Evolutionary conservation across 2,797 vertebrate genomes (phyloP).

Genomic region (Prionace glauca): DNA sequence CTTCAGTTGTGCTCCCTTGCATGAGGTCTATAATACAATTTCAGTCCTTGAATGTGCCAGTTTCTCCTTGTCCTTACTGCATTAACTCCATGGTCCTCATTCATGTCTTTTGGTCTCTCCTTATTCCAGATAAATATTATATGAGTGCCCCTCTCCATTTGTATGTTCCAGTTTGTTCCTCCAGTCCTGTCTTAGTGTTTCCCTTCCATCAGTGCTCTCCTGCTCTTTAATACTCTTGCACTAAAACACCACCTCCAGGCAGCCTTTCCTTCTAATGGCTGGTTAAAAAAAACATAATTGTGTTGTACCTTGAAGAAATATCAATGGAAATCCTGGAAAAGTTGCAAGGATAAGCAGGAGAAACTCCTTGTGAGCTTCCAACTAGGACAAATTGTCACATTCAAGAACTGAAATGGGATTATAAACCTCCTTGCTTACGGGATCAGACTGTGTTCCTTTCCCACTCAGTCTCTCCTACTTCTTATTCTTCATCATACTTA

Average conservation of each 20-base stretch:
- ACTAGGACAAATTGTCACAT: background rate
- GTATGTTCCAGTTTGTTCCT: no score
- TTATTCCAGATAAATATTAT: background rate
- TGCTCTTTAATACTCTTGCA: background rate
- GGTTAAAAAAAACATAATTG: background rate
- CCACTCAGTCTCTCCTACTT: background rate
- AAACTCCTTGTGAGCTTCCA: background rate
- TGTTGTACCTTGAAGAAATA: background rate
- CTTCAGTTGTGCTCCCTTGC: background rate
- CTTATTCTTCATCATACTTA: background rate
- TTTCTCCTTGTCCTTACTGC: background rate
- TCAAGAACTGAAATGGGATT: background rate
- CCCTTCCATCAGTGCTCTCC: background rate
- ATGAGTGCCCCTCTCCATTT: background rate
- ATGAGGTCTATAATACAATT: background rate
- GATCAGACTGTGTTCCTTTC: background rate
- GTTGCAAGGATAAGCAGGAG: background rate
- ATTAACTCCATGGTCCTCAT: background rate
- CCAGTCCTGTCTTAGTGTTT: background rate
- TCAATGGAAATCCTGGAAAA: background rate
- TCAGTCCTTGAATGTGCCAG: background rate
- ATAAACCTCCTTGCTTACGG: background rate
- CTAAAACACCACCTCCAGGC: background rate
- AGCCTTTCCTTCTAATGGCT: background rate
- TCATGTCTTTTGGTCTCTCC: background rate